These are phyloP conservation scores for Bettongia penicillata DNA, from an alignment of 2,113 vertebrate species.

Conservation along the genomic window DNA sequence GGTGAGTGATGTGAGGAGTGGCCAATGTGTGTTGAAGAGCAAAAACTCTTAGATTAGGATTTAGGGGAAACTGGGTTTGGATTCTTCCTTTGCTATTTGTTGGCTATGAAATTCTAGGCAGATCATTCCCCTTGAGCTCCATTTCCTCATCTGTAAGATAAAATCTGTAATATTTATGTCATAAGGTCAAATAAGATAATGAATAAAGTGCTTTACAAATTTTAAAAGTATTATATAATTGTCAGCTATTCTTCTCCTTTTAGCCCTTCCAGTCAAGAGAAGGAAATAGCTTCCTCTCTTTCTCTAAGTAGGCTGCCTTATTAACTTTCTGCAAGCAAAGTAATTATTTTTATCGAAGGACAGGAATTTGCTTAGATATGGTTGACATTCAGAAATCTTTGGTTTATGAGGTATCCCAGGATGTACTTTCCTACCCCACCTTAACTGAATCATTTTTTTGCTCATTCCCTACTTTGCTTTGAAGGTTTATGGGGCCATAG, in stretches of 20 bases:
- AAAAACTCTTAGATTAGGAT: not conserved
- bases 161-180: not conserved
- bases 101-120: not conserved
- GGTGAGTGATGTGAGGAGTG: not conserved
- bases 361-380: not conserved
- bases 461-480: not conserved
- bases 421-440: not conserved
- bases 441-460: not conserved
- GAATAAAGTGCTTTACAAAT: not conserved
- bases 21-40: not conserved
- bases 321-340: conserved; percentile 17
- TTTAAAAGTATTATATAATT: not conserved
- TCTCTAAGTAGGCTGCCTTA: conserved; percentile 9
- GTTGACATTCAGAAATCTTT: not conserved
- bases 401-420: not conserved
- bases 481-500: not conserved
- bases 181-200: not conserved
- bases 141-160: not conserved
- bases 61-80: not conserved
- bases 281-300: conserved; percentile 25
- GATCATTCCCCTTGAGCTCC: not conserved
- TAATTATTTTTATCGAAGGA: conserved; percentile 20
- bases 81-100: not conserved
- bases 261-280: not conserved
- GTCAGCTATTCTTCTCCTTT: not conserved